Evolutionary conservation across 2,113 vertebrate species (phyloP).

Genomic region (Hyperopisus bebe): DNA sequence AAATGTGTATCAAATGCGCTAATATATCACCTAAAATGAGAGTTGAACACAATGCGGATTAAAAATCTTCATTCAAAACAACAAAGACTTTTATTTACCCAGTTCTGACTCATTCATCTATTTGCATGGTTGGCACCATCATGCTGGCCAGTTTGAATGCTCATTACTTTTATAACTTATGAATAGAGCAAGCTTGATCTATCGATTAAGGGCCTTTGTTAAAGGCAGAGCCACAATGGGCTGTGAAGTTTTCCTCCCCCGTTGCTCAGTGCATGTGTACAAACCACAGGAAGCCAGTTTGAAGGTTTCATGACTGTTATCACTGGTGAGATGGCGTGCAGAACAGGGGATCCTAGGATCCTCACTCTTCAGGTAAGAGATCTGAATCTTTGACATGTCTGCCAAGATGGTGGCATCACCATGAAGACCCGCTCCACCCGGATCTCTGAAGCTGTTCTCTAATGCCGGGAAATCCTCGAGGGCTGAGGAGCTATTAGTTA

Average conservation of each 20-base stretch:
- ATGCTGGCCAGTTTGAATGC: neutral
- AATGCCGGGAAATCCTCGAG: neutral
- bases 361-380: neutral
- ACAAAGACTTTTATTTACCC: neutral
- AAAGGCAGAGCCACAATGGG: neutral
- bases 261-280: neutral
- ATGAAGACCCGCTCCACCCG: neutral
- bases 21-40: neutral
- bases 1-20: neutral
- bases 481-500: neutral
- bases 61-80: neutral
- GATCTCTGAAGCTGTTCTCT: neutral
- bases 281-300: neutral
- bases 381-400: neutral
- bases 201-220: neutral
- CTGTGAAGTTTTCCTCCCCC: neutral
- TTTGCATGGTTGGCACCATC: neutral
- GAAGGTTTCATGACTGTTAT: neutral
- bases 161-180: neutral
- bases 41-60: neutral
- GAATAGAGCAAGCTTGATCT: neutral
- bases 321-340: neutral
- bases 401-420: neutral
- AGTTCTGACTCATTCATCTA: slow-evolving; percentile 3
- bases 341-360: neutral